Evolutionary conservation across 2,113 vertebrate species (phyloP).

Genomic region (Hassar affinis): DNA sequence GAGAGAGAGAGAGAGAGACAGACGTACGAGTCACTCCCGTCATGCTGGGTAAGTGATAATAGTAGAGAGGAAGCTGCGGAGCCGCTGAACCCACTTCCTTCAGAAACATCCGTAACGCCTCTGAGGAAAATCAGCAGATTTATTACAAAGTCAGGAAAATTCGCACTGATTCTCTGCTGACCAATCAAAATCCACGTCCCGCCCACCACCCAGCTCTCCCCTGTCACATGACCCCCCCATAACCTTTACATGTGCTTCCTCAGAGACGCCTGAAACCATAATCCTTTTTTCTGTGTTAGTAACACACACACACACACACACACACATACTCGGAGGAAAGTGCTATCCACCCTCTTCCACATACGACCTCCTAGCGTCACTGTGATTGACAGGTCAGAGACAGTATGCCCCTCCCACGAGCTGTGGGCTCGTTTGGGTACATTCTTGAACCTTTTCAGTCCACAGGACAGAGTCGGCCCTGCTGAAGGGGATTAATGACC

Average conservation of each 20-base stretch:
- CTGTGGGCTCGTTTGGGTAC: too few species aligned
- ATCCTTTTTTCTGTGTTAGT: too few species aligned
- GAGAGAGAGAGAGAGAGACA: background rate
- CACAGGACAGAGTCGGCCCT: too few species aligned
- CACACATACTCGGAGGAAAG: too few species aligned
- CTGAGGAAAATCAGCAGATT: conserved; percentile 24
- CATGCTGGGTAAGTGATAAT: conserved; percentile 87
- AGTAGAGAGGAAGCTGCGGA: conserved; percentile 85
- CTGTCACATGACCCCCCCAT: background rate
- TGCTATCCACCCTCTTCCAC: too few species aligned
- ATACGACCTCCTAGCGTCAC: too few species aligned
- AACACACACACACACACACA: too few species aligned
- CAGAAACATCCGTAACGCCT: conserved; percentile 76
- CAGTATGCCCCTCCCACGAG: too few species aligned
- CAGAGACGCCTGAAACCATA: background rate
- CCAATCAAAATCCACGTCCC: background rate
- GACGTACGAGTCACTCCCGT: conserved; percentile 85
- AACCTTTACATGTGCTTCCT: too few species aligned
- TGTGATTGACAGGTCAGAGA: too few species aligned
- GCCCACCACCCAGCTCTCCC: background rate
- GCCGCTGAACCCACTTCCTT: conserved; percentile 80
- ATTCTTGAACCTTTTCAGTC: too few species aligned
- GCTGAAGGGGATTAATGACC: too few species aligned
- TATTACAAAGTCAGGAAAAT: background rate
- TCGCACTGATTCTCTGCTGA: background rate